Evolutionary conservation across 2,888 invertebrate species (phyloP).

Genomic region (Lasiommata megera): DNA sequence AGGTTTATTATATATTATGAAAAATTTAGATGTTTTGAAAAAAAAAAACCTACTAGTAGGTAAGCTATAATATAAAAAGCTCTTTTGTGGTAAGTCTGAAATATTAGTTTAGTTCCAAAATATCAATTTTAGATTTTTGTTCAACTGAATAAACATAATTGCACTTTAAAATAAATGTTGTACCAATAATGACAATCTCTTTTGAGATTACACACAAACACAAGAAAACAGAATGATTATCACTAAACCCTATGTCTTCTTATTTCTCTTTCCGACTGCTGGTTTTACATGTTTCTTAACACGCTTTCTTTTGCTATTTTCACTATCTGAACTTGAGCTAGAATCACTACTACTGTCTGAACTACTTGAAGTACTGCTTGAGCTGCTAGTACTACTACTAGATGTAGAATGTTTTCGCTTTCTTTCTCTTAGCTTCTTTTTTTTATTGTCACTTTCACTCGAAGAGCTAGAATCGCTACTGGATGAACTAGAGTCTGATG

Average conservation of each 20-base stretch:
- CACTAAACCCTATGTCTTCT: conserved; percentile 27
- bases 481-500: conserved; percentile 59
- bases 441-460: conserved; percentile 55
- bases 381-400: conserved; percentile 56
- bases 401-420: conserved; percentile 58
- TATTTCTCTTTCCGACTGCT: conserved; percentile 46
- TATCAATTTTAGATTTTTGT: no score
- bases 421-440: conserved; percentile 48
- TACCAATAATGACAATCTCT: no score
- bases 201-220: no score
- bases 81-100: no score
- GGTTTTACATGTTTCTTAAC: conserved; percentile 42
- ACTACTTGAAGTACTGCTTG: conserved; percentile 56
- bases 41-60: no score
- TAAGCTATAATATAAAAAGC: no score
- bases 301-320: conserved; percentile 46
- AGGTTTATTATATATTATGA: no score
- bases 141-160: no score
- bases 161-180: no score
- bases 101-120: no score
- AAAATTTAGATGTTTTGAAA: no score
- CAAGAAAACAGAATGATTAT: neutral
- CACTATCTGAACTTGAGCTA: conserved; percentile 62
- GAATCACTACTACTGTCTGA: conserved; percentile 54
- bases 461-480: conserved; percentile 64